Evolutionary conservation across 2,888 invertebrate genomes (phyloP).

Genomic region (Diarsia dahlii): DNA sequence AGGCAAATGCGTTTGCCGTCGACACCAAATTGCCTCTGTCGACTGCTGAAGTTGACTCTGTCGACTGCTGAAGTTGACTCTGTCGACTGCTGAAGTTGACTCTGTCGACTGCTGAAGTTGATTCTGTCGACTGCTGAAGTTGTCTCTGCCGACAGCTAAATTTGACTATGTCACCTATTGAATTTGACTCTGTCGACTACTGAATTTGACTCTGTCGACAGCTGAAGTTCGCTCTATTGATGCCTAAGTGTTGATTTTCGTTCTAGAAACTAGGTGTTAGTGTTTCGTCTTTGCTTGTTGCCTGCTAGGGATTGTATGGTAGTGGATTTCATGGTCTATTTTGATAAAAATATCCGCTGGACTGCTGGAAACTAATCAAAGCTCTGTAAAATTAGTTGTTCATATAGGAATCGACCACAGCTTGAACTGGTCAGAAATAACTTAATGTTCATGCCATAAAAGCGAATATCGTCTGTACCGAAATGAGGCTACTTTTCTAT

Average conservation of each 20-base stretch:
- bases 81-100: too few species aligned
- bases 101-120: too few species aligned
- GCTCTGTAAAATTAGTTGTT: neutral
- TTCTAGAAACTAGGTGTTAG: neutral
- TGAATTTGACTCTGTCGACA: too few species aligned
- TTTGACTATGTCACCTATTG: too few species aligned
- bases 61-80: too few species aligned
- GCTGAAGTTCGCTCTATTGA: too few species aligned
- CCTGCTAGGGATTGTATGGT: slow-evolving; percentile 7
- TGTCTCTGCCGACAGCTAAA: too few species aligned
- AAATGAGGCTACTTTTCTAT: neutral
- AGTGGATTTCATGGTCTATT: slow-evolving; percentile 1
- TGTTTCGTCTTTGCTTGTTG: slow-evolving; percentile 22
- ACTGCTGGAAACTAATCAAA: neutral
- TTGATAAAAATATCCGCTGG: neutral
- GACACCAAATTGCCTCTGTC: too few species aligned
- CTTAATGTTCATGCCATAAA: neutral
- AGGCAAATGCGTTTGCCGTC: too few species aligned
- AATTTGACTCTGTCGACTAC: too few species aligned
- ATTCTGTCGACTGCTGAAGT: too few species aligned
- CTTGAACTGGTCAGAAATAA: neutral
- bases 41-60: too few species aligned
- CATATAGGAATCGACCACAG: neutral
- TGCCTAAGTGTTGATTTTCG: neutral
- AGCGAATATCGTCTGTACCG: neutral